These are phyloP conservation scores for Oceanites oceanicus DNA, from an alignment of 2,113 vertebrate genomes.

Conservation along the genomic window DNA sequence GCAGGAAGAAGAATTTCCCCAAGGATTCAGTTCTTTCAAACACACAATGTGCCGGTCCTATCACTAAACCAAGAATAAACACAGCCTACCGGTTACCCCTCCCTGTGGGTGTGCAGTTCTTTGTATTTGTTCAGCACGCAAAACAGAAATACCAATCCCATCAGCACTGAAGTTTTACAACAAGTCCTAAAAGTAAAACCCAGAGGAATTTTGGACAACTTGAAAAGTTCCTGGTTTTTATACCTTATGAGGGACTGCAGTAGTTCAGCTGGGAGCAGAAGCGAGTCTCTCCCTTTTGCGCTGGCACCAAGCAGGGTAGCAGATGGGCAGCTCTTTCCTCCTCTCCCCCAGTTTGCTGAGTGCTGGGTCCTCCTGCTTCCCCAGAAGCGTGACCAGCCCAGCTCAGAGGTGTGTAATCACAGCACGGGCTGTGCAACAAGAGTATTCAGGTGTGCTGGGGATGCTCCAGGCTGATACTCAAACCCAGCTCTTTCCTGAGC, in stretches of 20 bases:
- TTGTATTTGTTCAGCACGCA: neutral
- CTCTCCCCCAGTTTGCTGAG: neutral
- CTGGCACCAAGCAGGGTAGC: neutral
- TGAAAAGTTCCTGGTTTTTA: neutral
- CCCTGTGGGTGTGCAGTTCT: neutral
- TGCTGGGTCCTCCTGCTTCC: neutral
- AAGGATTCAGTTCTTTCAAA: neutral
- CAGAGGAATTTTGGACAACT: neutral
- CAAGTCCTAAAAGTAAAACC: neutral
- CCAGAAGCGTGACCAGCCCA: fast-evolving
- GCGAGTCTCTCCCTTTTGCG: fast-evolving
- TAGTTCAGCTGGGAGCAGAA: neutral
- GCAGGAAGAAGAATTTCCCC: neutral
- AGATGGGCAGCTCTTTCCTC: neutral
- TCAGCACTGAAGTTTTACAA: neutral
- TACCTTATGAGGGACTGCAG: neutral
- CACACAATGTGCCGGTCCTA: neutral
- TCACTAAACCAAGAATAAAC: neutral
- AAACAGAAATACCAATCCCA: neutral
- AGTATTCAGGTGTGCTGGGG: too few species aligned
- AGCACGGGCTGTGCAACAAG: fast-evolving
- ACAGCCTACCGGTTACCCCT: neutral
- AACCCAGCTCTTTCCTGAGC: neutral
- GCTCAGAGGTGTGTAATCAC: neutral
- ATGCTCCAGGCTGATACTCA: neutral